Evolutionary conservation across 2,888 invertebrate species (phyloP).

Genomic region (Digitonthophagus gazella): DNA sequence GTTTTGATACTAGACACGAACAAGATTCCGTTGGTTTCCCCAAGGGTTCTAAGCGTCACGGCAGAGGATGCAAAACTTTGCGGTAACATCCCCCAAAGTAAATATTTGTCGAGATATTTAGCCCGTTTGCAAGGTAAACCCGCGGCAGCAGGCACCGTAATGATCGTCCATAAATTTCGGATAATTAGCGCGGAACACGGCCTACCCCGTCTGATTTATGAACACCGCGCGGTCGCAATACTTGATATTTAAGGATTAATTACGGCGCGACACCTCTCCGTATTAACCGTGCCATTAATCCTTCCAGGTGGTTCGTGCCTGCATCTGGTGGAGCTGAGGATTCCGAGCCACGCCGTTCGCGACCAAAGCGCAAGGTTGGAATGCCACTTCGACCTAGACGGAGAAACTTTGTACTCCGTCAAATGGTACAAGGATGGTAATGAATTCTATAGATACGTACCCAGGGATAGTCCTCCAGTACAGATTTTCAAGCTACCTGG

Average conservation of each 20-base stretch:
- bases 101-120: neutral
- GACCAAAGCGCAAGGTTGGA: constrained; percentile 74
- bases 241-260: constrained; percentile 23
- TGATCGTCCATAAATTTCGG: constrained; percentile 20
- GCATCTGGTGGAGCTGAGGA: constrained; percentile 73
- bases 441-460: constrained; percentile 86
- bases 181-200: constrained; percentile 18
- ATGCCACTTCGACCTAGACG: constrained; percentile 81
- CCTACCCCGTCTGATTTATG: constrained; percentile 2
- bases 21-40: neutral
- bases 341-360: constrained; percentile 78
- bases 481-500: constrained; percentile 78
- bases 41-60: neutral
- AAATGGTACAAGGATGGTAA: constrained; percentile 92
- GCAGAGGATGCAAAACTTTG: neutral
- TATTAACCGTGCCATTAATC: constrained; percentile 8
- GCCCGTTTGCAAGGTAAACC: neutral
- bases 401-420: constrained; percentile 80
- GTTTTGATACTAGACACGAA: neutral
- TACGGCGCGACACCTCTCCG: constrained; percentile 9
- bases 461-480: constrained; percentile 76
- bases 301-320: constrained; percentile 50
- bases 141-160: constrained; percentile 6
- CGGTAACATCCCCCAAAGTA: neutral
- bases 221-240: constrained; percentile 15